Evolutionary conservation across 2,888 invertebrate species (phyloP).

Genomic region (Stenodera caucasica): DNA sequence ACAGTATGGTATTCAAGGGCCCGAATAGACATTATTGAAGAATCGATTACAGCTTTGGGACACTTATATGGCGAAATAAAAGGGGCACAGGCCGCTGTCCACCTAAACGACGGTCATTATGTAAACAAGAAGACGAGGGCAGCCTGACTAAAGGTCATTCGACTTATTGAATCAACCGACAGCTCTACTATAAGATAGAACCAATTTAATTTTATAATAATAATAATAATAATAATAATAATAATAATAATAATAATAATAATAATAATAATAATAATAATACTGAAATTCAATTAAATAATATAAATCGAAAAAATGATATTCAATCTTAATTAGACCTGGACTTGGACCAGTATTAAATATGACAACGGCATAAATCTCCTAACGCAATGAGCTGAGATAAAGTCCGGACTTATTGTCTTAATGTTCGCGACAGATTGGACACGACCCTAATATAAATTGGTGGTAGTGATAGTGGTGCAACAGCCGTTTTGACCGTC

Average conservation of each 20-base stretch:
- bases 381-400: conserved; percentile 44
- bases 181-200: neutral
- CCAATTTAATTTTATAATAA: no score
- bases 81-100: conserved; percentile 49
- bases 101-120: conserved; percentile 54
- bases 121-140: conserved; percentile 53
- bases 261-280: no score
- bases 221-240: no score
- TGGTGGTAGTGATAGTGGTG: conserved; percentile 33
- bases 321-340: neutral
- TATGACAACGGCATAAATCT: conserved; percentile 40
- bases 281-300: neutral
- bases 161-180: conserved; percentile 50
- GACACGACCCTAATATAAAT: conserved; percentile 50
- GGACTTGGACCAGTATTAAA: neutral
- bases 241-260: no score
- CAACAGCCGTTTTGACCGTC: conserved; percentile 26
- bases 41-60: conserved; percentile 51
- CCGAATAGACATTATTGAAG: conserved; percentile 49
- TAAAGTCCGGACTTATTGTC: conserved; percentile 49
- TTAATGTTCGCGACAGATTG: conserved; percentile 52
- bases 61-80: conserved; percentile 52
- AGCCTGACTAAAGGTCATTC: conserved; percentile 32
- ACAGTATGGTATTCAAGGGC: conserved; percentile 34
- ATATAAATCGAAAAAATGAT: neutral